phyloP scores from a whole-genome alignment of 2,888 invertebrate species.

The Latrodectus hesperus region DNA sequence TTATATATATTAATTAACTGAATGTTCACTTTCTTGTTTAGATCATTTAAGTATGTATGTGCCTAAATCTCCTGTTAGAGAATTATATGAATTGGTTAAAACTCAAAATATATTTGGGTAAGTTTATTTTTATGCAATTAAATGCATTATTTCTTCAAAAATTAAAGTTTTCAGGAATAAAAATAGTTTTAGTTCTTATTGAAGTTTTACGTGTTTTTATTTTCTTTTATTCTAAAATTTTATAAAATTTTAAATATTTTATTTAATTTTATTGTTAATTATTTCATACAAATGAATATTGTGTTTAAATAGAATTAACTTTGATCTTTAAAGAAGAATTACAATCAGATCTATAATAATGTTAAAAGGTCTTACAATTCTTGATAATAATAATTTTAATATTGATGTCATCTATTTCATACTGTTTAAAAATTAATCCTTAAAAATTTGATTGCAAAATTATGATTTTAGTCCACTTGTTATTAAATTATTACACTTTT shows the following conservation, averaged over 20 bases:
- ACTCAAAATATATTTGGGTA: conserved; percentile 44
- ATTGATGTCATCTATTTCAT: too few species aligned
- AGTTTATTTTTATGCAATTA: neutral
- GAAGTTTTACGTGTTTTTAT: neutral
- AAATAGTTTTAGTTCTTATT: neutral
- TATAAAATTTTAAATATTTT: neutral
- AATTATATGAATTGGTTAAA: conserved; percentile 37
- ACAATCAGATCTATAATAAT: too few species aligned
- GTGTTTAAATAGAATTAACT: too few species aligned
- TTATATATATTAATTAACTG: too few species aligned
- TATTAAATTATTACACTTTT: too few species aligned
- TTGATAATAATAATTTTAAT: too few species aligned
- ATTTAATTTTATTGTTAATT: neutral
- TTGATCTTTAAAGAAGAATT: too few species aligned
- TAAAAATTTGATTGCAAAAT: too few species aligned
- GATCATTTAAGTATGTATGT: conserved; percentile 58
- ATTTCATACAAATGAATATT: neutral
- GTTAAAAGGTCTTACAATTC: too few species aligned
- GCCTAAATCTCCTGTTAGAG: conserved; percentile 50
- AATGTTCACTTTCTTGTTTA: conserved; percentile 35
- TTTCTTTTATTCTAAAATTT: neutral
- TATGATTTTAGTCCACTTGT: too few species aligned
- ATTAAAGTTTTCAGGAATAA: neutral
- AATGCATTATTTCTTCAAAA: neutral
- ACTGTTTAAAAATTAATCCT: too few species aligned